A percentile compares a stretch with the other conserved stretches of the same genome.
phyloP scores from a whole-genome alignment of 1,140 invertebrate species.

The Zaprionus capensis region DNA sequence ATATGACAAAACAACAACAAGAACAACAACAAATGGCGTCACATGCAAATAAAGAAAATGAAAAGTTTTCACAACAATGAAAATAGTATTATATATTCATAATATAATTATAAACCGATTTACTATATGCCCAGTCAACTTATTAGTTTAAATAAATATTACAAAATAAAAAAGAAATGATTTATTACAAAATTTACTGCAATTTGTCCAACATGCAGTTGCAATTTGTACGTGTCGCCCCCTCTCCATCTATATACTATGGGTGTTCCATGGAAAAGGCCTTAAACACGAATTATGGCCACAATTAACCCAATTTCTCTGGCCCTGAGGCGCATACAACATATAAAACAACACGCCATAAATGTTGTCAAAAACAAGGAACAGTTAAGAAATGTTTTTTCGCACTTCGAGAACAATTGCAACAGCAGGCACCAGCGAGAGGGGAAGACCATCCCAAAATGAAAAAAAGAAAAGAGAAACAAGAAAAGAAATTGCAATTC shows the following conservation, averaged over 20 bases:
- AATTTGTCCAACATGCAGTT: slow-evolving; percentile 63
- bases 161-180: slow-evolving; percentile 45
- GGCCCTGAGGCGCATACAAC: slow-evolving; percentile 64
- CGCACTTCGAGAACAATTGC: slow-evolving; percentile 55
- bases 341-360: slow-evolving; percentile 57
- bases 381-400: slow-evolving; percentile 50
- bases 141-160: slow-evolving; percentile 27
- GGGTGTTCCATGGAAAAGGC: slow-evolving; percentile 61
- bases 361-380: slow-evolving; percentile 47
- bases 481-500: slow-evolving; percentile 42
- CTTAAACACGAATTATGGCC: slow-evolving; percentile 75
- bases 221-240: slow-evolving; percentile 59
- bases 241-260: background rate
- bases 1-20: slow-evolving; percentile 31
- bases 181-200: slow-evolving; percentile 53
- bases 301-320: slow-evolving; percentile 76
- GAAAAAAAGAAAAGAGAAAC: slow-evolving; percentile 3
- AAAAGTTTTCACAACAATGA: slow-evolving; percentile 23
- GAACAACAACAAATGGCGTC: slow-evolving; percentile 56
- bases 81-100: slow-evolving; percentile 52
- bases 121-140: slow-evolving; percentile 24
- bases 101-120: slow-evolving; percentile 64
- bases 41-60: slow-evolving; percentile 39
- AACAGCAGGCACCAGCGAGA: slow-evolving; percentile 6
- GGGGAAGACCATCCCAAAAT: background rate